A percentile compares a stretch with the other conserved stretches of the same genome.
phyloP scores from a whole-genome alignment of 1,140 invertebrate genomes.

The Dufourea novaeangliae region DNA sequence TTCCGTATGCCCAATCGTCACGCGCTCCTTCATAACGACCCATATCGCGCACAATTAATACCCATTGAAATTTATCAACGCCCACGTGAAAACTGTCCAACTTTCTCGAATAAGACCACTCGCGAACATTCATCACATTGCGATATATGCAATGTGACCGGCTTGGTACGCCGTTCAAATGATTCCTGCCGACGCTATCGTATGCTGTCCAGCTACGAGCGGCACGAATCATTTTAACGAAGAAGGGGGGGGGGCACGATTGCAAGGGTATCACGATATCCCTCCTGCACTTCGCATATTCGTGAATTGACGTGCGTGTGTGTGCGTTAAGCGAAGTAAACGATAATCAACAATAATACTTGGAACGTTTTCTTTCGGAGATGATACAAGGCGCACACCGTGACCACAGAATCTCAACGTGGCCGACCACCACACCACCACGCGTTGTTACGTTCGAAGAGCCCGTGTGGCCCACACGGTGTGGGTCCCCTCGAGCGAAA shows the following conservation, averaged over 20 bases:
- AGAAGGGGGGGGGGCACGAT: too few relatives aligned
- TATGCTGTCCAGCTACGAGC: neutral
- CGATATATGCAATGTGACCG: neutral
- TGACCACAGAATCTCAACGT: conserved; percentile 58
- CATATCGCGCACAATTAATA: neutral
- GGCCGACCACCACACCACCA: conserved; percentile 51
- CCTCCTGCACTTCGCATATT: neutral
- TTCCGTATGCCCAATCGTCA: neutral
- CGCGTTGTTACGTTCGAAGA: conserved; percentile 68
- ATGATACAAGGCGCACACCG: conserved; percentile 26
- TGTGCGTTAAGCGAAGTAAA: neutral
- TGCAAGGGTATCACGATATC: too few relatives aligned
- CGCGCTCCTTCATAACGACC: neutral
- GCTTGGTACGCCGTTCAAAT: neutral
- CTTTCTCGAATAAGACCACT: neutral
- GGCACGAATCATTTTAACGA: neutral
- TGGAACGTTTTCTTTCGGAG: conserved; percentile 45
- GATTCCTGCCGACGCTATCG: neutral
- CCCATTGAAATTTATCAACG: conserved; percentile 3
- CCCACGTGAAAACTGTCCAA: neutral
- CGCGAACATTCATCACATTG: neutral
- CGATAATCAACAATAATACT: conserved; percentile 20
- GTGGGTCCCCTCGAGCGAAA: conserved; percentile 57
- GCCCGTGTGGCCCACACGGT: too few relatives aligned
- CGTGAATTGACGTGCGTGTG: too few relatives aligned